phyloP scores from a whole-genome alignment of 2,888 invertebrate species.

The Yponomeuta sedellus region DNA sequence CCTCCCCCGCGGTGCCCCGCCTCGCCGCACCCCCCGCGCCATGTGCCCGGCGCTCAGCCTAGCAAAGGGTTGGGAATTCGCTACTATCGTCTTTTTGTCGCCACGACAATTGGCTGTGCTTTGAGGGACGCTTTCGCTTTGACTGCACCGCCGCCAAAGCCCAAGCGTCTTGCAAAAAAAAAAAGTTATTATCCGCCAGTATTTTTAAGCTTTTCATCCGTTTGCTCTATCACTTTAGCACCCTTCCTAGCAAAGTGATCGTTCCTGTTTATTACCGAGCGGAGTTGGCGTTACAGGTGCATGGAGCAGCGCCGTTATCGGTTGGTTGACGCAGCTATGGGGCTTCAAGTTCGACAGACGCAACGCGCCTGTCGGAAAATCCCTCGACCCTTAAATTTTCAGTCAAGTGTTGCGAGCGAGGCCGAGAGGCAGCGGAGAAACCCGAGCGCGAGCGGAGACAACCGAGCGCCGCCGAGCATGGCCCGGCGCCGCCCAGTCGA shows the following conservation, averaged over 20 bases:
- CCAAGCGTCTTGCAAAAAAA: neutral
- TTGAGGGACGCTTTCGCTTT: slow-evolving; percentile 37
- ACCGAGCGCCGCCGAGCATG: slow-evolving; percentile 50
- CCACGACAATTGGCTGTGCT: slow-evolving; percentile 50
- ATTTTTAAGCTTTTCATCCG: neutral
- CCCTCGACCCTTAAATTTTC: slow-evolving; percentile 70
- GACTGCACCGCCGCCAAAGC: slow-evolving; percentile 24
- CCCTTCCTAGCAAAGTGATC: neutral
- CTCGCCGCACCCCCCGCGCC: slow-evolving; percentile 25
- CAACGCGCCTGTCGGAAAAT: slow-evolving; percentile 54
- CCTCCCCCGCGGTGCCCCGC: slow-evolving; percentile 26
- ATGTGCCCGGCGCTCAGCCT: slow-evolving; percentile 13
- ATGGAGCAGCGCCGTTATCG: neutral
- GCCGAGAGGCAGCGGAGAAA: slow-evolving; percentile 44
- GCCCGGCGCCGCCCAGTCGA: slow-evolving; percentile 75
- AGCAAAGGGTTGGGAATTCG: slow-evolving; percentile 68
- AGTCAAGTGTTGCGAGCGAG: slow-evolving; percentile 44
- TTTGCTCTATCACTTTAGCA: neutral
- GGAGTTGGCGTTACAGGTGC: neutral
- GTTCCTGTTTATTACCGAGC: neutral
- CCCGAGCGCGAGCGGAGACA: slow-evolving; percentile 36
- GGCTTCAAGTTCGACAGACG: slow-evolving; percentile 32
- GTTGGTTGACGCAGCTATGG: slow-evolving; percentile 7
- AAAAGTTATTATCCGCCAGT: neutral
- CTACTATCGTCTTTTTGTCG: slow-evolving; percentile 56